Evolutionary conservation across 2,113 vertebrate species (phyloP), one percentile per base, ranked within the genome.

Genomic region (Gasterosteus nipponicus): DNA sequence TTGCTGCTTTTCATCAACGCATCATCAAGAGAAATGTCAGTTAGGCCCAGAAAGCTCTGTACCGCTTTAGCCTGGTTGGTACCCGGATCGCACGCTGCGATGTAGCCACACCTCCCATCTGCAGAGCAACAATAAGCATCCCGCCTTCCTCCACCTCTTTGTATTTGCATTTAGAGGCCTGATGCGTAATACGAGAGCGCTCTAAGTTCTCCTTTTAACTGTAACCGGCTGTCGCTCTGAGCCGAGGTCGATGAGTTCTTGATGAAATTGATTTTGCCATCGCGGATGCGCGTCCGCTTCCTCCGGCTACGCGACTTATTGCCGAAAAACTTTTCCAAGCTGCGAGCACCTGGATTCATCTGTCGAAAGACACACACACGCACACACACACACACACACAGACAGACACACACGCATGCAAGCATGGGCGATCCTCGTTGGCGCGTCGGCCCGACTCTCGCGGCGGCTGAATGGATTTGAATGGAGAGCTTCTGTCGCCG

Each of bases 231-330:
- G 68, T 85, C 82, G 79, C 69, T 66, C 57, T 63, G 71, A 67
- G 64, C 35, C 2, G 53, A 38, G 9, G 44, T 66, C 90, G 86
- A 92, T 83, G 87, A 90, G 65, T 68, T 87, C 73, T 89, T 84
- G 91, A 93, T 88, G 57, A 92, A 92, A 93, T 92, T 75, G 77
- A 91, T 91, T 87, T 80, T 3, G 29, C 81, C 66, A 77, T 91
- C 89, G 72, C 15, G 7, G 72, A 87, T 73, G 69, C 78, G 78
- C 71, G 58, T 84, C 81, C 70, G 73, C 75, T 47, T 66, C 70
- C 81, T 89, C 60, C 46, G 64, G 35, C 70, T 19, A 44, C 47
- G 81, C 65, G 47, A 85, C 90, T 86, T 86, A 87, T 81, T 57
- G 61, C 38, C 18, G 18, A 74, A 83, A 35, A 35, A 35, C 33